Evolutionary conservation across 92 coral and sea anemone genomes (phyloP).

Genomic region (Plumapathes pennacea): DNA sequence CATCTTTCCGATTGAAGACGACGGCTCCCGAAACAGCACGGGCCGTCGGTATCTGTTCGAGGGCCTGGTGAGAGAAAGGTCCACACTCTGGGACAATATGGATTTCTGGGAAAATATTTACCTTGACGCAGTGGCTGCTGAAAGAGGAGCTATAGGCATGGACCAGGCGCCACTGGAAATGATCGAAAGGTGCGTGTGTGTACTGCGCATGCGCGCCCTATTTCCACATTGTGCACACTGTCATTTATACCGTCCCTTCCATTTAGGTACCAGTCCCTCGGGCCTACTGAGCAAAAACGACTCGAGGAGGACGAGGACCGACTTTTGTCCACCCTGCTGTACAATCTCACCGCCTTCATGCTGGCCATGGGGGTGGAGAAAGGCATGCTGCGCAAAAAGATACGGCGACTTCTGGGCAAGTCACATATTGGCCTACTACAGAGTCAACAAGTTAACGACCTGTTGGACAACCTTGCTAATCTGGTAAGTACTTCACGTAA

Average conservation of each 20-base stretch:
- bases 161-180: conserved; percentile 92
- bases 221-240: too few relatives aligned
- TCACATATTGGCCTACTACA: conserved; percentile 90
- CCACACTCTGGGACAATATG: conserved; percentile 96
- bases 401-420: conserved; percentile 92
- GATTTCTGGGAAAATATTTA: conserved; percentile 96
- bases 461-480: conserved; percentile 71
- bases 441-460: conserved; percentile 86
- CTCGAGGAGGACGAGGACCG: conserved; percentile 95
- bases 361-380: conserved; percentile 71
- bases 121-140: conserved; percentile 90
- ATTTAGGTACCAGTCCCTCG: conserved; percentile 85
- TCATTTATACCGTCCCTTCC: too few relatives aligned
- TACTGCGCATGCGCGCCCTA: too few relatives aligned
- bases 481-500: conserved; percentile 57
- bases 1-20: conserved; percentile 68
- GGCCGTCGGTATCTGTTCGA: conserved; percentile 90
- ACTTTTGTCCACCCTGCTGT: conserved; percentile 80
- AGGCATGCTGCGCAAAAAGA: conserved; percentile 65
- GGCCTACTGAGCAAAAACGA: conserved; percentile 85
- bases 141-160: conserved; percentile 92
- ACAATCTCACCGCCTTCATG: conserved; percentile 90
- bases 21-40: conserved; percentile 56
- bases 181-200: conserved; percentile 78
- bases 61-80: conserved; percentile 78